Conservation (phyloP, 2,888 invertebrate genomes). For the Schizaphis graminum region DNA sequence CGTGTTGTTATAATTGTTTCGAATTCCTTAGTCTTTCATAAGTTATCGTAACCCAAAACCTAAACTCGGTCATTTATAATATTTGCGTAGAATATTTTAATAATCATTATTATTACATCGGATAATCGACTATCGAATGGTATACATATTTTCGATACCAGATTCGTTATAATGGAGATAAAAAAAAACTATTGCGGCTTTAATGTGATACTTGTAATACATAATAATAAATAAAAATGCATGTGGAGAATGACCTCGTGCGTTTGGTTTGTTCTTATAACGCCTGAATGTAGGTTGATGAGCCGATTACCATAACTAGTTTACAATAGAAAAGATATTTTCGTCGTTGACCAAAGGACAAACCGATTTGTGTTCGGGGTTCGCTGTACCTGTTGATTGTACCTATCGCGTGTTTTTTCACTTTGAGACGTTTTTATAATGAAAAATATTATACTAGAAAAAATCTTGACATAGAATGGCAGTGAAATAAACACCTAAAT, state of each 20-base stretch:
- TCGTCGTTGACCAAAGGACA: conserved; percentile 22
- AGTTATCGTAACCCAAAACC: not conserved
- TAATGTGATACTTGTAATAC: not conserved
- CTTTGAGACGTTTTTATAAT: not conserved
- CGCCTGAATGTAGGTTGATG: conserved; percentile 43
- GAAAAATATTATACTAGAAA: not conserved
- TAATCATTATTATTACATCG: not conserved
- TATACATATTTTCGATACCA: not conserved
- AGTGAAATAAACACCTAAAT: not conserved
- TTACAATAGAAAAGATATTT: conserved; percentile 16
- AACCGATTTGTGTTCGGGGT: not conserved
- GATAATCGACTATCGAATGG: not conserved
- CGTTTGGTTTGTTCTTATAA: conserved; percentile 1
- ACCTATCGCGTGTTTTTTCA: not conserved
- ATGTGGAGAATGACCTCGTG: not conserved
- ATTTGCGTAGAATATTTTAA: not conserved
- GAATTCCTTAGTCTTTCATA: not conserved
- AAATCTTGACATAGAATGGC: not conserved
- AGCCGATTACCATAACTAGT: conserved; percentile 52
- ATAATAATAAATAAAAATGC: not conserved
- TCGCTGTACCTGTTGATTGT: not conserved
- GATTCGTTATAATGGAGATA: not conserved
- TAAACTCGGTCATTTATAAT: not conserved
- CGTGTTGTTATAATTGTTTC: not conserved
- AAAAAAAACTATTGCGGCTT: not conserved